Evolutionary conservation across 2,797 vertebrate genomes (phyloP), one percentile per base, ranked within the genome.

Genomic region (Distichodus sexfasciatus): DNA sequence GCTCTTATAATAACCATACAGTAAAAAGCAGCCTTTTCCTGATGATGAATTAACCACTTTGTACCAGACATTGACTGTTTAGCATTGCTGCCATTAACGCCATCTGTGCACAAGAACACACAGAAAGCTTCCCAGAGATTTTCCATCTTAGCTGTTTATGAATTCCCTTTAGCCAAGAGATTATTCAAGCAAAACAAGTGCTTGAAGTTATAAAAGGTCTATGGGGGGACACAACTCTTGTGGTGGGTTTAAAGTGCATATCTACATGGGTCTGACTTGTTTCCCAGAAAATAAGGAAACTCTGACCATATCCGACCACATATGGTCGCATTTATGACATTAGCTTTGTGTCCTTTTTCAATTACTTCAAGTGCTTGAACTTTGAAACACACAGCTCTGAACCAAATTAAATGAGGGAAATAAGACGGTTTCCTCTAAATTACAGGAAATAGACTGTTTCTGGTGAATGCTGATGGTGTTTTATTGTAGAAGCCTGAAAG

Each of bases 291-390:
- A 28, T 4, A 17, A 31, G 23, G 38, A 61, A 50, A 19, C 9
- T 23, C 29, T 54, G 21, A 44, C 31, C 58, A 54, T 23, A 9
- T 63, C 47, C 26, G 57, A 35, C 48, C 21, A 38, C 51, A 71
- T 55, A 55, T 71, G 68, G 40, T 47, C 26, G 43, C 26, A 43
- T 19, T 70, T 53, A 60, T 41, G 14, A 69, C 0, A 2, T 21
- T 43, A 61, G 23, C 2, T 3, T 41, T 35, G 2, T 14, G 2
- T 14, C 24, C n/a, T 54, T 47, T 71, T 71, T 47, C 26, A 19
- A 29, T 26, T 36, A 35, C 2, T 28, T 21, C 47, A 57, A 40
- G 11, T 38, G n/a, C 3, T 11, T 53, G 11, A 54, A 54, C n/a
- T 26, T 2, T 53, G 14, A 15, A 51, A 55, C 31, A 48, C 31